A percentile compares a stretch with the other conserved stretches of the same genome.
phyloP scores from a whole-genome alignment of 2,113 vertebrate species.

The Tamias sibiricus region DNA sequence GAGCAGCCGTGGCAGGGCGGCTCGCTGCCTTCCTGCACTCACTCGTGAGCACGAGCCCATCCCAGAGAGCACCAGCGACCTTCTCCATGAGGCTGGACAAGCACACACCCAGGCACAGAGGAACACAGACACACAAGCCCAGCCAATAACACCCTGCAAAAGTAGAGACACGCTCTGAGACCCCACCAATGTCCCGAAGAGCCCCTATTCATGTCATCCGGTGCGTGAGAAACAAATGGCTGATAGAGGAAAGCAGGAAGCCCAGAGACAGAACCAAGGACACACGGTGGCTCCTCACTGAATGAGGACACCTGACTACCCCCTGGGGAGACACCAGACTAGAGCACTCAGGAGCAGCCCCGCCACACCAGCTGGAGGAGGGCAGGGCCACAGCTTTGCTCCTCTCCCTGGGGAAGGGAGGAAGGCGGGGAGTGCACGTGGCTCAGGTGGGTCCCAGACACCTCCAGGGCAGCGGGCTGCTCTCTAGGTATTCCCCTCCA shows the following conservation, averaged over 20 bases:
- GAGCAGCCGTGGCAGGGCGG: accelerated
- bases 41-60: neutral
- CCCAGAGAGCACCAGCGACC: neutral
- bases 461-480: neutral
- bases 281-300: too few species aligned
- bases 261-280: neutral
- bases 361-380: neutral
- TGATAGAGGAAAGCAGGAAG: accelerated
- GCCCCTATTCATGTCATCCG: accelerated
- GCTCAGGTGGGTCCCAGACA: neutral
- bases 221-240: neutral
- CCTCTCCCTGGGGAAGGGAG: accelerated
- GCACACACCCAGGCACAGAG: too few species aligned
- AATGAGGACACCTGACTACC: accelerated
- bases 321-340: accelerated
- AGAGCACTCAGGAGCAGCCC: neutral
- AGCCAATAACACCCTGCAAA: neutral
- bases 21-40: neutral
- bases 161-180: neutral
- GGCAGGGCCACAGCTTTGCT: neutral
- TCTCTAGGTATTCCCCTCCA: neutral
- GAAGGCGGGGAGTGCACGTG: neutral
- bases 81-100: neutral
- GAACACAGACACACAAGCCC: neutral
- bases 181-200: accelerated